Evolutionary conservation across 2,113 vertebrate species (phyloP).

Genomic region (Ptilorrhoa leucosticta): DNA sequence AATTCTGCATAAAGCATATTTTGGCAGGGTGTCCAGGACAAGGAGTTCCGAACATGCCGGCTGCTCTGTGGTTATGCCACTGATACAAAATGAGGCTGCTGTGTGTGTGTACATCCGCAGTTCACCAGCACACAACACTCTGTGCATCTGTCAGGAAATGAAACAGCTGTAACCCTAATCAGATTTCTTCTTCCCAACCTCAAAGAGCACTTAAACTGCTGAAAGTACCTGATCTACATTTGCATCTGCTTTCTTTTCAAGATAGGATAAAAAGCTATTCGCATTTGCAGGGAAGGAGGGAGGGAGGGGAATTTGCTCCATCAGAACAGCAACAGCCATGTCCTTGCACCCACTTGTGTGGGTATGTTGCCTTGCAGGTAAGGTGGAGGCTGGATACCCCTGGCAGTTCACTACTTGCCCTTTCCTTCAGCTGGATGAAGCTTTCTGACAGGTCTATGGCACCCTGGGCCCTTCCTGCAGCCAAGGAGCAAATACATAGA

Average conservation of each 20-base stretch:
- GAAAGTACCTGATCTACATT: conserved; percentile 47
- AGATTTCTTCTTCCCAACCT: conserved; percentile 45
- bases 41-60: conserved; percentile 74
- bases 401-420: neutral
- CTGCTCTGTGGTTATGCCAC: conserved; percentile 65
- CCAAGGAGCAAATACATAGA: neutral
- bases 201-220: conserved; percentile 40
- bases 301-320: neutral
- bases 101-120: conserved; percentile 55
- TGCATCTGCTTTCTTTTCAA: conserved; percentile 29
- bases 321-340: neutral
- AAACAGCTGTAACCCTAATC: conserved; percentile 59
- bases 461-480: neutral
- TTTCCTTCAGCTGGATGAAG: neutral
- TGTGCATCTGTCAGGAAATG: conserved; percentile 65
- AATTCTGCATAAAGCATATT: conserved; percentile 67
- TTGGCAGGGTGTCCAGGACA: conserved; percentile 77
- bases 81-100: conserved; percentile 61
- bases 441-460: neutral
- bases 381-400: neutral
- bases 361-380: neutral
- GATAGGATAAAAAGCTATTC: neutral
- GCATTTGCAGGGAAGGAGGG: neutral
- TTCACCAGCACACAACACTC: conserved; percentile 38
- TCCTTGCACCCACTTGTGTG: neutral